Evolutionary conservation across 2,113 vertebrate genomes (phyloP), one percentile per base, ranked within the genome.

Genomic region (Maccullochella peelii): DNA sequence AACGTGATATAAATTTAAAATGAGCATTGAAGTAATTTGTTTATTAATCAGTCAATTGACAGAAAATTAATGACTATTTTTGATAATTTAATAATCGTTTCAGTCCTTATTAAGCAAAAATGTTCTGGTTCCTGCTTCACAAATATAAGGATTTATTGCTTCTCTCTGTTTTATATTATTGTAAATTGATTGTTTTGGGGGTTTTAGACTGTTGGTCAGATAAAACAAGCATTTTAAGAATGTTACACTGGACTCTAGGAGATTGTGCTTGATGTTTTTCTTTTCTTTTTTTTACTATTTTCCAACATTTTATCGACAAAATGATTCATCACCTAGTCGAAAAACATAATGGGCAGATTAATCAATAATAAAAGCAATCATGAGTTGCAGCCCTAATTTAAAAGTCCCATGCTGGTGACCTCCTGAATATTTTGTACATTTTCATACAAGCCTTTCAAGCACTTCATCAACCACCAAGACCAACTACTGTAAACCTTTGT

Each of bases 351-450:
- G 30, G 30, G 36, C 14, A 33, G 11, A 65, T 44, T 70, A 68
- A 59, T 71, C 2, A 47, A 20, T 10, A 49, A 42, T 71, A 36
- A 44, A 79, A 55, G 27, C 40, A 23, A 44, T 77, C 23, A 61
- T 16, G 30, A 49, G 61, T 36, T 67, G 36, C 5, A 33, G 36
- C 25, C 27, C 23, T 42, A 27, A 69, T 57, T 67, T 33, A 8
- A 68, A 68, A 44, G 20, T 58, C 57, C 15, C 23, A 52, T 66
- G 49, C 70, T 47, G 49, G 59, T 57, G 49, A 73, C 6, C 52
- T 33, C 63, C 18, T 49, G n/a, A 44, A 21, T 61, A 44, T 62
- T 77, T 77, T 52, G 73, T 44, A 49, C 4, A 62, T 63, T 42
- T 44, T 69, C 20, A 70, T 38, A 25, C 18, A 36, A 23, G 16